Evolutionary conservation across 2,113 vertebrate species (phyloP).

Genomic region (Colaptes auratus): DNA sequence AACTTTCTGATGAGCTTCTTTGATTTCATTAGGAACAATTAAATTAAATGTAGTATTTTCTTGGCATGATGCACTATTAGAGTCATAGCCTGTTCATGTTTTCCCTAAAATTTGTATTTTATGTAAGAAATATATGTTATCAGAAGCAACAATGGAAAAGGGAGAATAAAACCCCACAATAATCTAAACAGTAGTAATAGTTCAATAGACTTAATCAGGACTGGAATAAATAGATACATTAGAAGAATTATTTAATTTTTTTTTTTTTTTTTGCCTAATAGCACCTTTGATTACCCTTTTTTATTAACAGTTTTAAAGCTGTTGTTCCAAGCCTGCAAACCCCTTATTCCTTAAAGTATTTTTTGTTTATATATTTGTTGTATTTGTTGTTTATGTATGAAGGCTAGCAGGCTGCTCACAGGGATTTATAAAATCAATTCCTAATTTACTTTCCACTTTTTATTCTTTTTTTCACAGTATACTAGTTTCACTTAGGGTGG

Average conservation of each 20-base stretch:
- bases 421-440: neutral
- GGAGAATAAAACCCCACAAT: neutral
- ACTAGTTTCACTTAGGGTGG: neutral
- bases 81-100: neutral
- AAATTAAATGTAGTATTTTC: neutral
- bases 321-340: neutral
- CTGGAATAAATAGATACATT: neutral
- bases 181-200: neutral
- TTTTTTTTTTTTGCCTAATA: neutral
- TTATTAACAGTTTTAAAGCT: neutral
- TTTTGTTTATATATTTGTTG: neutral
- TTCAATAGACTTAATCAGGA: neutral
- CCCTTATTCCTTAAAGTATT: neutral
- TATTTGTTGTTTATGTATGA: neutral
- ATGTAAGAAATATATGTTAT: neutral
- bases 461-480: slow-evolving; percentile 2
- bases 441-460: slow-evolving; percentile 30
- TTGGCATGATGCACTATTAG: neutral
- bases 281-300: neutral
- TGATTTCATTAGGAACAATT: neutral
- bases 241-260: neutral
- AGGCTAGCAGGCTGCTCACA: neutral
- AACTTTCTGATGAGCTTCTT: neutral
- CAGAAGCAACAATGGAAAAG: neutral
- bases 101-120: neutral